Evolutionary conservation across 2,888 invertebrate genomes (phyloP).

Genomic region (Clostera curtula): DNA sequence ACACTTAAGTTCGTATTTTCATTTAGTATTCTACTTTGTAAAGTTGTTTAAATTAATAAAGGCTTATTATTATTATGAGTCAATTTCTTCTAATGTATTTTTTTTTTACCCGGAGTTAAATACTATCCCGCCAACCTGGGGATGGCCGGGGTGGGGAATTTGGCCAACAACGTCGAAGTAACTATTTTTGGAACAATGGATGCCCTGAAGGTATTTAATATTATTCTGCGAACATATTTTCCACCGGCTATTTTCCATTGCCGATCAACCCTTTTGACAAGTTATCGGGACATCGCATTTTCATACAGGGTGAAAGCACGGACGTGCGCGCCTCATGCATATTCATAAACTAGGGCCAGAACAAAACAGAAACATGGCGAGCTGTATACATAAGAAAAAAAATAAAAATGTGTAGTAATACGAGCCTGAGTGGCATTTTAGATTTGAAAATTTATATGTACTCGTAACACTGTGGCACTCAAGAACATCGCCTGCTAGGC

Average conservation of each 20-base stretch:
- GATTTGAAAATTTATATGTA: constrained; percentile 46
- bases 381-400: constrained; percentile 65
- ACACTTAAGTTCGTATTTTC: too few species aligned
- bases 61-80: too few species aligned
- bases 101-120: too few species aligned
- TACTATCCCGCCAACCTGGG: too few species aligned
- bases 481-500: too few species aligned
- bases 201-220: constrained; percentile 38
- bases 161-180: constrained; percentile 28
- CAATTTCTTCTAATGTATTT: too few species aligned
- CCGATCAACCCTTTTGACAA: constrained; percentile 70
- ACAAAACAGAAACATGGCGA: constrained; percentile 63
- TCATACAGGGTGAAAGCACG: constrained; percentile 61
- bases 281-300: constrained; percentile 72
- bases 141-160: constrained; percentile 6
- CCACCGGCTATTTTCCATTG: constrained; percentile 55
- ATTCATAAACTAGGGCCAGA: constrained; percentile 60
- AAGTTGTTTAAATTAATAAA: too few species aligned
- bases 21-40: too few species aligned
- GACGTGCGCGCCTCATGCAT: constrained; percentile 61
- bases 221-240: constrained; percentile 47
- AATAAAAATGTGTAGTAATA: constrained; percentile 42
- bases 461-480: too few species aligned
- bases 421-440: too few species aligned
- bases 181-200: constrained; percentile 38